phyloP scores from a whole-genome alignment of 2,797 vertebrate species.

The Danio choprae region DNA sequence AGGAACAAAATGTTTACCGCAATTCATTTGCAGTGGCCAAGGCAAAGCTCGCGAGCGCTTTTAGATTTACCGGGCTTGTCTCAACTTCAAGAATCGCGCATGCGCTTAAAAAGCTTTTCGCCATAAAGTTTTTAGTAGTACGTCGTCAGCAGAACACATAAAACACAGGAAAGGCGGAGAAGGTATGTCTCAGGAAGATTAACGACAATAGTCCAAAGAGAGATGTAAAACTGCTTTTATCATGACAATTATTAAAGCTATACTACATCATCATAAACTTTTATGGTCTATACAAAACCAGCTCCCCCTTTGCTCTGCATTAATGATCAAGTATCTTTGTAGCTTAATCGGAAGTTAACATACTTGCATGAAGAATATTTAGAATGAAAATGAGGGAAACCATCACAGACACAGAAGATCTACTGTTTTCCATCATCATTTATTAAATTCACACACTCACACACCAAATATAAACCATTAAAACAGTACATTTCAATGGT shows the following conservation, averaged over 20 bases:
- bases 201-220: background rate
- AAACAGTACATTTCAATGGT: too few relatives aligned
- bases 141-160: background rate
- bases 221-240: background rate
- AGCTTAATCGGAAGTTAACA: background rate
- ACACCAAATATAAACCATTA: too few relatives aligned
- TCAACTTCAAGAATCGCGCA: background rate
- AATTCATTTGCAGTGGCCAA: background rate
- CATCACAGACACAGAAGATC: too few relatives aligned
- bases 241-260: background rate
- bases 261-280: background rate
- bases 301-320: background rate
- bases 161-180: background rate
- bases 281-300: background rate
- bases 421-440: too few relatives aligned
- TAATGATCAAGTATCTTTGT: background rate
- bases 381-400: too few relatives aligned
- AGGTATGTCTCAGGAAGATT: background rate
- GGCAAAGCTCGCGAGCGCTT: background rate
- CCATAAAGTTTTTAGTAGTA: background rate
- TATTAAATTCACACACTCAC: too few relatives aligned
- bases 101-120: background rate
- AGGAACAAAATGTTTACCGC: background rate
- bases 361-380: too few relatives aligned
- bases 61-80: background rate